Evolutionary conservation across 2,797 vertebrate species (phyloP).

Genomic region (Diplodus sargus): DNA sequence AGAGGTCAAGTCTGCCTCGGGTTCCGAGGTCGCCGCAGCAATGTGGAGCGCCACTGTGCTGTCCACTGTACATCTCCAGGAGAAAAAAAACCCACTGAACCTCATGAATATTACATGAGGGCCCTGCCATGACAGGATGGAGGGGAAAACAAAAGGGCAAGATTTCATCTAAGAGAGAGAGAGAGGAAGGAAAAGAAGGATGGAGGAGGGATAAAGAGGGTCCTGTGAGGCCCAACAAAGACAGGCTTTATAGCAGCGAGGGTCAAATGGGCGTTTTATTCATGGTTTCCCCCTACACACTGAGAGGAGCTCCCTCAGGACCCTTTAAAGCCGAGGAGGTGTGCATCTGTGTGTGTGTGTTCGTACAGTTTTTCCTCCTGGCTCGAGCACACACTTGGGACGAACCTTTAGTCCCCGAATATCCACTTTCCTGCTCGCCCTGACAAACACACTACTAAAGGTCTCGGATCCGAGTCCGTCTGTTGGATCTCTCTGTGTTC

Average conservation of each 20-base stretch:
- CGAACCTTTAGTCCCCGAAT: conserved; percentile 34
- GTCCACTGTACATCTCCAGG: conserved; percentile 66
- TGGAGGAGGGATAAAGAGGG: conserved; percentile 76
- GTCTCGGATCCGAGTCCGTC: background rate
- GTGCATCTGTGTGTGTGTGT: conserved; percentile 48
- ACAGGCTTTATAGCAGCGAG: conserved; percentile 73
- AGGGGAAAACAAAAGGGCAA: conserved; percentile 78
- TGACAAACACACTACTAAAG: conserved; percentile 32
- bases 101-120: conserved; percentile 83
- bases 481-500: conserved; percentile 16
- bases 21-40: conserved; percentile 44
- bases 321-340: conserved; percentile 63
- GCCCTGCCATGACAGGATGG: conserved; percentile 75
- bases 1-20: conserved; percentile 54
- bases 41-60: conserved; percentile 60
- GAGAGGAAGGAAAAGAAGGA: conserved; percentile 66
- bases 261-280: conserved; percentile 80
- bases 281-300: conserved; percentile 72
- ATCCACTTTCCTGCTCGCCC: conserved; percentile 18
- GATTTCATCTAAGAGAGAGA: conserved; percentile 70
- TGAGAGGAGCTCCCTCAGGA: conserved; percentile 73
- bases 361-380: conserved; percentile 29
- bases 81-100: conserved; percentile 53
- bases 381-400: conserved; percentile 28
- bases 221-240: conserved; percentile 83